Base-by-base conservation (phyloP, 1,140 invertebrate species). In the Chironomus tepperi region DNA sequence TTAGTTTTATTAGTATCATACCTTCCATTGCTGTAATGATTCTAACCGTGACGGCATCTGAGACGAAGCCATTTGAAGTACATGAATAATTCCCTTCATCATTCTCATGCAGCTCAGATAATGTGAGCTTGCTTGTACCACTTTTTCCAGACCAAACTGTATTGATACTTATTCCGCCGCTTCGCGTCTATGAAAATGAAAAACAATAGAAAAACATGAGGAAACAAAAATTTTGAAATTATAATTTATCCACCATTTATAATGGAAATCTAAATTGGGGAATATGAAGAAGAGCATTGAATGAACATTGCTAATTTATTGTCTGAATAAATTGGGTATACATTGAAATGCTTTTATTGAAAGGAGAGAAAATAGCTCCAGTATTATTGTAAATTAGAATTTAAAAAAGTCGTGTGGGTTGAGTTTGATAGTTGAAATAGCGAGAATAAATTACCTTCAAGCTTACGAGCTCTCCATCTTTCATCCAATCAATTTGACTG, bases 41-140 rank as follows among this genome's bases (percentile, higher is more conserved):
- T 21, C 18, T 15, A 8, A 70, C 9, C 18, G 65, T 70, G 18
- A 70, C 65, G 2, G 18, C 16, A 19, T 70, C 65, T 1, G 65
- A 70, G 2, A 8, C 65, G 10, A 18, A 21, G 18, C 65, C 65
- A 70, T 70, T 70, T 8, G 65, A 70, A 10, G 7, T 70, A 16
- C 65, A 70, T 21, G 65, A 70, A 70, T 70, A 70, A 9, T 70
- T 21, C 19, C 65, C 65, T 19, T 70, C 19, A 21, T 70, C 65
- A 70, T n/a, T 10, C 19, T 9, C 2, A 9, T 70, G 65, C 10
- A 70, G 18, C 6, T 7, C 6, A 2, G 15, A 10, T 16, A 70
- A 10, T 3, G 65, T 70, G 7, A 70, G 19, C 18, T 12, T 18
- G 16, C 65, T 70, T 10, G 18, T 2, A 3, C 65, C 65, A 18